A percentile compares a stretch with the other conserved stretches of the same genome.
These are phyloP conservation scores for Apodemus sylvaticus DNA, from an alignment of 2,113 vertebrate species.

Conservation along the genomic window DNA sequence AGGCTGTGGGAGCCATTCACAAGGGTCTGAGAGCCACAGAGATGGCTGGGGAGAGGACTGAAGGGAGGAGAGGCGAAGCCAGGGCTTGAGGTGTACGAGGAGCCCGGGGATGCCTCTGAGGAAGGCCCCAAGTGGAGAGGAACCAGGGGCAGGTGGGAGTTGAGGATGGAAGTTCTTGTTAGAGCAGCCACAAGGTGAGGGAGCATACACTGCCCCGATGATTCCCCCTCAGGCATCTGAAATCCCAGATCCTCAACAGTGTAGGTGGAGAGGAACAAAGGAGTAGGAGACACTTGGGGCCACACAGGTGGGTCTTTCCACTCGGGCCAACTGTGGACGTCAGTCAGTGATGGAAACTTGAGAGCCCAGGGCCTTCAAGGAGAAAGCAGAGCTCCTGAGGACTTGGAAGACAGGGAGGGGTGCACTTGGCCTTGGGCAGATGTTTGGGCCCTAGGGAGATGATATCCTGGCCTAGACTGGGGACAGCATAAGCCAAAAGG, in stretches of 20 bases:
- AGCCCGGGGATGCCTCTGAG: background rate
- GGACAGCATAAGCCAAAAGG: too few species aligned
- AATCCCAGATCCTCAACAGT: background rate
- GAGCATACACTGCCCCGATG: fast-evolving
- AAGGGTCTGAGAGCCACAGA: background rate
- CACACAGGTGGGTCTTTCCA: fast-evolving
- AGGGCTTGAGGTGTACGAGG: background rate
- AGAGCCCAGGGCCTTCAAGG: background rate
- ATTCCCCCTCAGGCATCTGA: too few species aligned
- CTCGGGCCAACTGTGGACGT: background rate
- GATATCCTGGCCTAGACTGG: background rate
- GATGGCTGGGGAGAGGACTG: background rate
- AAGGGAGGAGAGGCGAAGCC: background rate
- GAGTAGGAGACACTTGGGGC: background rate
- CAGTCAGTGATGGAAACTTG: too few species aligned
- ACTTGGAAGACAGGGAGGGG: background rate
- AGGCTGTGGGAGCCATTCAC: background rate
- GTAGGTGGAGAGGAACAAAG: background rate
- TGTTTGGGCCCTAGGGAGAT: background rate
- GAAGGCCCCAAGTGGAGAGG: background rate
- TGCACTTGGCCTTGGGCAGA: background rate
- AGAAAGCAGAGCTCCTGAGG: background rate
- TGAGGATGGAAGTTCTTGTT: background rate
- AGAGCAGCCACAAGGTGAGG: background rate
- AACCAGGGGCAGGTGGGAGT: too few species aligned